Evolutionary conservation across 2,888 invertebrate genomes (phyloP), one percentile per base, ranked within the genome.

Genomic region (Boloria selene): DNA sequence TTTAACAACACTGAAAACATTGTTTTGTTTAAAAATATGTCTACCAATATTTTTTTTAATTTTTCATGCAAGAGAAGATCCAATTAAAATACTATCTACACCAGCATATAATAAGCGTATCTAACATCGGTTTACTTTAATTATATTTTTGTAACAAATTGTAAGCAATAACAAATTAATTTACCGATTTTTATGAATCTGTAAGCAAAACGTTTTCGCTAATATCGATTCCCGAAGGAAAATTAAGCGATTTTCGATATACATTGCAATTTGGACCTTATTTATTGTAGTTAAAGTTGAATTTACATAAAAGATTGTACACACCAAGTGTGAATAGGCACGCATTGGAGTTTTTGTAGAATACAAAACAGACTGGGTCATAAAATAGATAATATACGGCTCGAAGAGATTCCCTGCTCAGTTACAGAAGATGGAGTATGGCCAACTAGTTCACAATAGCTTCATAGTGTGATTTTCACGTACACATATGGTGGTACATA

Each of bases 331-430:
- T 67, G 58, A 62, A 67, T 62, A 53, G 47, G 53, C 47, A 38
- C 44, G 51, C 56, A 38, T 38, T 10, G 10, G 31, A 56, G 49
- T 61, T 62, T 62, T 62, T 38, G 62, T 52, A 49, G 62, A 62
- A 67, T 67, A 67, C 66, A 62, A 67, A 67, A 56, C 62, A 67
- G 66, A 47, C 17, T 50, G 62, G 62, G 3, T 59, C 66, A 63
- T 67, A 62, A 67, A 67, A 59, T 65, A 56, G 61, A 51, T 65
- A 59, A 62, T 67, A 59, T 67, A 62, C 56, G 49, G 49, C 13
- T 51, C 26, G 26, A 50, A 18, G 31, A 59, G 59, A 50, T 59
- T 49, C 50, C 4, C 47, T 13, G 47, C 49, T 38, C 38, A 16
- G 14, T 50, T 3, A 7, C 6, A 49, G 47, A 16, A 50, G 47